Percentiles rank a stretch among this genome's conserved stretches.
Conservation (phyloP, 2,888 invertebrate genomes). For the Andricus quercusramuli region DNA sequence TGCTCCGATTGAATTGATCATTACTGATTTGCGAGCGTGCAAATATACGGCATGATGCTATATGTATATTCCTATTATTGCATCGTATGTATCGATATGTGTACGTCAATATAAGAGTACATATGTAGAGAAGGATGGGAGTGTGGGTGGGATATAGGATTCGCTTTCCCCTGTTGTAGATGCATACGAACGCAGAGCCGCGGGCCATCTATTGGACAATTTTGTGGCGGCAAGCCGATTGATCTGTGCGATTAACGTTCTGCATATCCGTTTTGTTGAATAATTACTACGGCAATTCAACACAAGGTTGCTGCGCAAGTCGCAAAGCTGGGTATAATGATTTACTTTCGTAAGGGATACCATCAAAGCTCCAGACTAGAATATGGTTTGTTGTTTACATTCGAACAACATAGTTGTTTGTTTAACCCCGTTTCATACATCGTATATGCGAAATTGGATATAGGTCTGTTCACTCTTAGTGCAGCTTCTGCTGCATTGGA, state of each 20-base stretch:
- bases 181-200: conserved; percentile 10
- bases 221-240: conserved; percentile 33
- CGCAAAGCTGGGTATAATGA: conserved; percentile 24
- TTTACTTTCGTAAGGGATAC: conserved; percentile 7
- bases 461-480: background rate
- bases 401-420: background rate
- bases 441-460: conserved; percentile 4
- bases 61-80: conserved; percentile 18
- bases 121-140: background rate
- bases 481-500: conserved; percentile 1
- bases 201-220: conserved; percentile 22
- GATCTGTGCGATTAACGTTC: conserved; percentile 42
- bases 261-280: conserved; percentile 32
- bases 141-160: conserved; percentile 21
- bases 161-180: conserved; percentile 14
- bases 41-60: conserved; percentile 37
- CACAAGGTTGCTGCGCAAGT: background rate
- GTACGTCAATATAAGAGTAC: background rate
- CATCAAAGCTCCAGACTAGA: conserved; percentile 5
- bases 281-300: conserved; percentile 4
- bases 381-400: conserved; percentile 7
- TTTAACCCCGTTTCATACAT: conserved; percentile 1
- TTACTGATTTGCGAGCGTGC: conserved; percentile 59
- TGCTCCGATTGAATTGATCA: conserved; percentile 62
- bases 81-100: background rate